Conservation (phyloP, 64 coral and sea anemone genomes). For the Dendronephthya gigantea region DNA sequence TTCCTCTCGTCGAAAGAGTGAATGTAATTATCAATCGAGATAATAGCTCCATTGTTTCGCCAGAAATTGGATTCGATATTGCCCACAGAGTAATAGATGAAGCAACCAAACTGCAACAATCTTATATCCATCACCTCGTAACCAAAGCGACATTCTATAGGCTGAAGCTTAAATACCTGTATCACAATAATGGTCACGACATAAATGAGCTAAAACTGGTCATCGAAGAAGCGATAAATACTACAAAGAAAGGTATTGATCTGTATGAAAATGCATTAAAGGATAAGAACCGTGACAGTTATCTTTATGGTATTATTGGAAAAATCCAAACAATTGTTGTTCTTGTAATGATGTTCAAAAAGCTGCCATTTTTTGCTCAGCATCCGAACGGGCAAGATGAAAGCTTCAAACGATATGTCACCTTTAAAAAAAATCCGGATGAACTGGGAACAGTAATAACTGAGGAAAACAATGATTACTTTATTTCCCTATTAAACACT, state of each 20-base stretch:
- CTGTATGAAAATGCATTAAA: constrained; percentile 20
- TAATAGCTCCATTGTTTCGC: constrained; percentile 22
- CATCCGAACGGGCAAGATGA: not conserved
- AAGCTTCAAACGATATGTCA: constrained; percentile 37
- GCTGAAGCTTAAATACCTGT: not conserved
- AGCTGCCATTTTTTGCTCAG: constrained; percentile 22
- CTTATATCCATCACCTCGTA: not conserved
- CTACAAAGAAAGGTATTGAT: not conserved
- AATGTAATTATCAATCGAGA: not conserved
- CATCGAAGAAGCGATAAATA: not conserved
- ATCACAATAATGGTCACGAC: not conserved
- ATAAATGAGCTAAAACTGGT: not conserved
- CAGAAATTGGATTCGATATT: constrained; percentile 21
- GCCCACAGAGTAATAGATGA: constrained; percentile 1
- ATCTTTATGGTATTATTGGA: constrained; percentile 32
- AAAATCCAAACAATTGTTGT: constrained; percentile 36
- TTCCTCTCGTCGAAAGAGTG: not conserved
- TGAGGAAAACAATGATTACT: constrained; percentile 15
- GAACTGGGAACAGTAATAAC: constrained; percentile 11
- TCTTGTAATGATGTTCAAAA: constrained; percentile 46
- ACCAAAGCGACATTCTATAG: not conserved
- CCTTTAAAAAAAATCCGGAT: not conserved
- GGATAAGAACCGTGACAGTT: not conserved
- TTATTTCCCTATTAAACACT: constrained; percentile 13
- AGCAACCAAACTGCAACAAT: not conserved